phyloP scores from a whole-genome alignment of 2,888 invertebrate species.

The Achlya flavicornis region DNA sequence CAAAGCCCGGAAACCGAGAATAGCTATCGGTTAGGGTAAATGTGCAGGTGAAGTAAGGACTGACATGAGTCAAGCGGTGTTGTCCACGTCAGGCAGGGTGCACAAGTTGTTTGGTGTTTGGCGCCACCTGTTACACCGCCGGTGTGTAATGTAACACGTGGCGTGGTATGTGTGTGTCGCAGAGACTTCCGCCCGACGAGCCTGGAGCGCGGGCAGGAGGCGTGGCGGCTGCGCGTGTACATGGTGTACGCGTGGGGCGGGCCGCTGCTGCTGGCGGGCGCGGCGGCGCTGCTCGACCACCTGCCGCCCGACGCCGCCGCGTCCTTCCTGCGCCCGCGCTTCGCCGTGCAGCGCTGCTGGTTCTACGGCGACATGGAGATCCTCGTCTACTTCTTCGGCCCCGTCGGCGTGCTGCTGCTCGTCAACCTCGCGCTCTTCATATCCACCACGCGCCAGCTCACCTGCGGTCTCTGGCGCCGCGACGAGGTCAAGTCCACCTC shows the following conservation, averaged over 20 bases:
- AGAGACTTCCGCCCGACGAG: constrained; percentile 93
- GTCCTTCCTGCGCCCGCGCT: constrained; percentile 88
- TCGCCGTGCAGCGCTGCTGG: constrained; percentile 92
- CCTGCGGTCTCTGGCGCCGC: constrained; percentile 94
- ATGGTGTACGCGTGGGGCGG: constrained; percentile 94
- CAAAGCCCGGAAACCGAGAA: too few relatives aligned
- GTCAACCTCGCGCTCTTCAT: constrained; percentile 91
- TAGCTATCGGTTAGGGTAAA: too few relatives aligned
- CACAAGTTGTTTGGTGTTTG: too few relatives aligned
- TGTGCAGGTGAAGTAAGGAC: too few relatives aligned
- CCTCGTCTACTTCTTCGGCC: constrained; percentile 93
- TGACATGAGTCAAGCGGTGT: too few relatives aligned
- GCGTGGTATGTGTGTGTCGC: constrained; percentile 32
- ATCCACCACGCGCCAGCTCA: constrained; percentile 92
- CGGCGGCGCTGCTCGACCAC: constrained; percentile 89
- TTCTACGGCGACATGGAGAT: constrained; percentile 93
- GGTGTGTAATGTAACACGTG: constrained; percentile 8
- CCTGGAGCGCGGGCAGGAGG: constrained; percentile 93
- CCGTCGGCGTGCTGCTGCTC: constrained; percentile 90
- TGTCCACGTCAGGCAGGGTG: too few relatives aligned
- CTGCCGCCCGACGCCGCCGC: constrained; percentile 83
- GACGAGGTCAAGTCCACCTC: constrained; percentile 93
- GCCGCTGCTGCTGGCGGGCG: constrained; percentile 89
- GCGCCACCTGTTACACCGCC: too few relatives aligned
- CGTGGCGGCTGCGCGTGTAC: constrained; percentile 90